Base-by-base conservation (phyloP, 1,140 invertebrate genomes). In the Drosophila lini region DNA sequence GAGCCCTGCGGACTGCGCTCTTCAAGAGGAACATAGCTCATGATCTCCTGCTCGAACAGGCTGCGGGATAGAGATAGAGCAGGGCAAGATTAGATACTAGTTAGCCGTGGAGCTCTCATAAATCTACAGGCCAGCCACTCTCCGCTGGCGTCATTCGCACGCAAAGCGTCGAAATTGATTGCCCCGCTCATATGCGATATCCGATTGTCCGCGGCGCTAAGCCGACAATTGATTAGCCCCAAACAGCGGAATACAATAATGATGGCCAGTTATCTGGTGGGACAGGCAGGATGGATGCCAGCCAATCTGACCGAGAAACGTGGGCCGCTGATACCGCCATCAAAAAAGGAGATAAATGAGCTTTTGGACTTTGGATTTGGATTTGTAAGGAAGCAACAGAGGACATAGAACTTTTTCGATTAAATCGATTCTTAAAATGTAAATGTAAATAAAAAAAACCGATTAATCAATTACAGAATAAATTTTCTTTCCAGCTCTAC, bases 21-120 rank as follows among this genome's bases (percentile, higher is more conserved):
- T 80, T 94, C 95, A 60, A 96, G 96, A 71, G 98, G 98, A 86
- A 98, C 97, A 93, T 98, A 98, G 60, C 97, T 98, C 97, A 98
- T 98, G 88, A 99, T 98, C 94, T 99, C 98, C 94, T 98, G 97
- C 93, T 99, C 98, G 94, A 98, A 99, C 80, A 98, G 95, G 94
- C 97, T 98, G 94, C 36, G 95, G 31, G 32, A 19, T 22, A 22
- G 19, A 36, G 32, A 34, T 15, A n/a, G 22, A 62, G 25, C 5
- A 3, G 19, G 13, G 13, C 3, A 13, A 50, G 45, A 28, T 58
- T 28, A 52, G 38, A 41, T 44, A 68, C 56, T 19, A 41, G 53
- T 55, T 55, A 38, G 5, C 52, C 52, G 22, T 70, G 65, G 16
- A 36, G n/a, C 45, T 47, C 13, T 31, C 55, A 75, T 75, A 77